Evolutionary conservation across 2,113 vertebrate genomes (phyloP).

Genomic region (Hypanus sabinus): DNA sequence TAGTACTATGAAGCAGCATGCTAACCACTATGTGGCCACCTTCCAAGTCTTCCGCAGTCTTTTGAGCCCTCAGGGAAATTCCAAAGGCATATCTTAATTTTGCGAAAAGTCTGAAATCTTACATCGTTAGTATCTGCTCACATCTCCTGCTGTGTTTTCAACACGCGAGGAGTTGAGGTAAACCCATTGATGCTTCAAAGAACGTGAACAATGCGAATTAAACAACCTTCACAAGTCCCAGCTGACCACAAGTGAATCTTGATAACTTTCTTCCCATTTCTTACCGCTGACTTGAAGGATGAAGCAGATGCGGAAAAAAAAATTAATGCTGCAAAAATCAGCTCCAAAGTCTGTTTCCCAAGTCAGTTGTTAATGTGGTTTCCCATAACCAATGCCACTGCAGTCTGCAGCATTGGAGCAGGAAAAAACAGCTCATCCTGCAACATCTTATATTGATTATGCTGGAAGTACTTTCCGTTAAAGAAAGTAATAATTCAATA

Average conservation of each 20-base stretch:
- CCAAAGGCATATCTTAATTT: background rate
- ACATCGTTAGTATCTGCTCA: background rate
- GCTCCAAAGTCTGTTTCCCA: background rate
- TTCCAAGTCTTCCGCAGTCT: background rate
- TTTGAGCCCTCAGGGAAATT: background rate
- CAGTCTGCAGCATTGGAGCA: background rate
- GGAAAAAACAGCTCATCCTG: background rate
- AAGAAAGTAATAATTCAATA: background rate
- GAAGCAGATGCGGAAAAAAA: background rate
- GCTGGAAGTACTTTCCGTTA: background rate
- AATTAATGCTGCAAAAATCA: background rate
- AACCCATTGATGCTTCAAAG: background rate
- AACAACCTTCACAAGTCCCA: background rate
- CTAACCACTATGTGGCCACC: no score
- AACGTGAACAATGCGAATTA: background rate
- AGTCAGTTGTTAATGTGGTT: background rate
- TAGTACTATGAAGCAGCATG: no score
- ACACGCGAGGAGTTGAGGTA: background rate
- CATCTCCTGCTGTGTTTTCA: background rate
- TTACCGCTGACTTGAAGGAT: background rate
- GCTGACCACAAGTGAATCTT: background rate
- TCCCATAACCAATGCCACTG: background rate
- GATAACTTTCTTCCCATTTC: background rate
- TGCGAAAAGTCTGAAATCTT: background rate
- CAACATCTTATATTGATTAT: background rate